Conservation (phyloP, 35 echinoderm and acorn worm genomes). For the Hemicentrotus pulcherrimus region DNA sequence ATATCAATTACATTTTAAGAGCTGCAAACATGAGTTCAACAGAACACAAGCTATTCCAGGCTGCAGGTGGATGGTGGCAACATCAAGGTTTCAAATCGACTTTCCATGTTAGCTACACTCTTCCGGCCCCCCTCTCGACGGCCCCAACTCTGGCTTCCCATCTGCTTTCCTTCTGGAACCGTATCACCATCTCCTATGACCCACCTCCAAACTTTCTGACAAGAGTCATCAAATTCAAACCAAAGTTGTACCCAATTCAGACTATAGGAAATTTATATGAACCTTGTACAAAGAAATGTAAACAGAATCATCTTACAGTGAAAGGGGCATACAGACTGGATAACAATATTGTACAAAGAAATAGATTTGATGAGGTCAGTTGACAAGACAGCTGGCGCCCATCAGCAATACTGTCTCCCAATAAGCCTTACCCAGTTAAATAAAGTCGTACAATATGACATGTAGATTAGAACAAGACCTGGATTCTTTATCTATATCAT, state of each 20-base stretch:
- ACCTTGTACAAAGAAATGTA: too few relatives aligned
- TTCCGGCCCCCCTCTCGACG: background rate
- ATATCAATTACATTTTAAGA: background rate
- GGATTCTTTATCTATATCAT: too few relatives aligned
- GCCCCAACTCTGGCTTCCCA: background rate
- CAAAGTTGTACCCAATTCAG: background rate
- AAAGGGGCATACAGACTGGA: too few relatives aligned
- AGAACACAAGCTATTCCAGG: background rate
- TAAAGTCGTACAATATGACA: too few relatives aligned
- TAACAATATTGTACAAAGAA: too few relatives aligned
- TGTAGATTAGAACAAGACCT: too few relatives aligned
- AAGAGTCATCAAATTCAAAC: background rate
- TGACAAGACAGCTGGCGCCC: too few relatives aligned
- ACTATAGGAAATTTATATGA: too few relatives aligned
- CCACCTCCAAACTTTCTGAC: constrained; percentile 1
- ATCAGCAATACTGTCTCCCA: too few relatives aligned
- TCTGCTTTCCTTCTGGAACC: constrained; percentile 1
- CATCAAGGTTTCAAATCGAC: background rate
- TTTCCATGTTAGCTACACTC: background rate
- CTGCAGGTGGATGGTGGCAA: background rate
- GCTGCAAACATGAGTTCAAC: background rate
- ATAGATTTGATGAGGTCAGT: too few relatives aligned
- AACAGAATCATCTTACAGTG: too few relatives aligned
- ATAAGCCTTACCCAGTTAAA: too few relatives aligned
- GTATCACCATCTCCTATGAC: background rate